Percentiles rank a stretch among this genome's conserved stretches.
phyloP scores from a whole-genome alignment of 2,888 invertebrate genomes.

The Cotesia congregata region DNA sequence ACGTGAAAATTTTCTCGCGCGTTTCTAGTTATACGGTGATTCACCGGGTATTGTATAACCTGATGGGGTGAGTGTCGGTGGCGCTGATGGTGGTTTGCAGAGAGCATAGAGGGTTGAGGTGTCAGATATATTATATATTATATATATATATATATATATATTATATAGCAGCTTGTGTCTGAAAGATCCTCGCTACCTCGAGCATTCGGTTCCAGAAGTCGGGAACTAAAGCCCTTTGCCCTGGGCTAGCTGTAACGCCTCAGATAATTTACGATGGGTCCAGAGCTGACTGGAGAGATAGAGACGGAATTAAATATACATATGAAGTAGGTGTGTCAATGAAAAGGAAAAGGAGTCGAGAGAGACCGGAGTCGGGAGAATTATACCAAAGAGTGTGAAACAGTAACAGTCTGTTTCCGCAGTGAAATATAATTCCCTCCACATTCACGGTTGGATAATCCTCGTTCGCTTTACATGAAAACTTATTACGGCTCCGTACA shows the following conservation, averaged over 20 bases:
- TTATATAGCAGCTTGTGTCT: neutral
- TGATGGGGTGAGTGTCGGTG: slow-evolving; percentile 29
- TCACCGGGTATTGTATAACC: slow-evolving; percentile 19
- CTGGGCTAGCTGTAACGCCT: slow-evolving; percentile 25
- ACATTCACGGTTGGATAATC: slow-evolving; percentile 69
- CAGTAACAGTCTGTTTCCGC: slow-evolving; percentile 67
- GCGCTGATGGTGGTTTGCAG: slow-evolving; percentile 17
- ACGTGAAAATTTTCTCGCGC: slow-evolving; percentile 36
- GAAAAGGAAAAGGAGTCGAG: slow-evolving; percentile 26
- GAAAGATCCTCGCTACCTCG: slow-evolving; percentile 8
- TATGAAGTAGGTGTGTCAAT: slow-evolving; percentile 6
- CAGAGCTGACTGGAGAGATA: neutral
- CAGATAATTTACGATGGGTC: slow-evolving; percentile 42
- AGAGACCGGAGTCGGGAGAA: slow-evolving; percentile 43
- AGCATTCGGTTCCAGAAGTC: slow-evolving; percentile 15
- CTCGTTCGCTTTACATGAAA: slow-evolving; percentile 68
- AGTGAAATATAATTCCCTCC: slow-evolving; percentile 69
- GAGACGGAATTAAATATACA: slow-evolving; percentile 6
- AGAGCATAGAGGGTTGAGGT: neutral
- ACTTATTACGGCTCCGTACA: slow-evolving; percentile 64
- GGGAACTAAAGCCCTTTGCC: slow-evolving; percentile 7
- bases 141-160: no score
- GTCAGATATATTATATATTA: no score
- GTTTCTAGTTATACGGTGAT: slow-evolving; percentile 35
- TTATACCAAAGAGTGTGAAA: slow-evolving; percentile 36